These are phyloP conservation scores for Pseudopodoces humilis DNA, from an alignment of 2,113 vertebrate genomes.

Conservation along the genomic window DNA sequence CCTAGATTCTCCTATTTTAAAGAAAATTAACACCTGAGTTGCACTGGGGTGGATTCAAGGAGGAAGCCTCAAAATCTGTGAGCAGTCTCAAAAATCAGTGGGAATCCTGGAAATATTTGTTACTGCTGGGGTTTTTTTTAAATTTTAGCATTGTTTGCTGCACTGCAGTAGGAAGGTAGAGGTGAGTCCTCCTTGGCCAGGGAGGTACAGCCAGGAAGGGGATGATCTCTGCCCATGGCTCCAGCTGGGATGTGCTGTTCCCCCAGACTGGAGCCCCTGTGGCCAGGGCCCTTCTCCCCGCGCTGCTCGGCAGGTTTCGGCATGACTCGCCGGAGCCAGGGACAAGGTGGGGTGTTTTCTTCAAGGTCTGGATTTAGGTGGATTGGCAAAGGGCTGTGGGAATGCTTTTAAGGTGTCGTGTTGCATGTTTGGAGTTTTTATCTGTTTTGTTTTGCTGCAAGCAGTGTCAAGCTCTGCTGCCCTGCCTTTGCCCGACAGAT, in stretches of 20 bases:
- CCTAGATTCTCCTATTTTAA: background rate
- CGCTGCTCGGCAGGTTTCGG: background rate
- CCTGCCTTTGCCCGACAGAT: fast-evolving
- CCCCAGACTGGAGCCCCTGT: fast-evolving
- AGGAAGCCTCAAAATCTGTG: background rate
- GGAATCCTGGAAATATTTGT: background rate
- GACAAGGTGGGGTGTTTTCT: conserved; percentile 24
- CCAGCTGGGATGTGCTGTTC: fast-evolving
- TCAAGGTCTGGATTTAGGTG: conserved; percentile 31
- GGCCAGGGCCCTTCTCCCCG: background rate
- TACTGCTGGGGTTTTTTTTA: background rate
- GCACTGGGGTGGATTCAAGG: background rate
- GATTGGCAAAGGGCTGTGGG: conserved; percentile 25
- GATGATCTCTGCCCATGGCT: background rate
- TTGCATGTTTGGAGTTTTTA: background rate
- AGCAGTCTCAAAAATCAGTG: background rate
- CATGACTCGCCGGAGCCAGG: background rate
- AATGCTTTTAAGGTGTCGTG: conserved; percentile 30
- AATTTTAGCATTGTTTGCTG: background rate
- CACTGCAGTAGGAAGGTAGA: background rate
- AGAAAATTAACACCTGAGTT: background rate
- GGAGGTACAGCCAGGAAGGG: background rate
- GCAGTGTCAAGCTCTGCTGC: background rate
- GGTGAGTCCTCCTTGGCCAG: background rate
- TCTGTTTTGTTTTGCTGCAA: background rate